A percentile compares a stretch with the other conserved stretches of the same genome.
These are phyloP conservation scores for Coregonus sp. DNA, from an alignment of 2,797 vertebrate species.

Conservation along the genomic window DNA sequence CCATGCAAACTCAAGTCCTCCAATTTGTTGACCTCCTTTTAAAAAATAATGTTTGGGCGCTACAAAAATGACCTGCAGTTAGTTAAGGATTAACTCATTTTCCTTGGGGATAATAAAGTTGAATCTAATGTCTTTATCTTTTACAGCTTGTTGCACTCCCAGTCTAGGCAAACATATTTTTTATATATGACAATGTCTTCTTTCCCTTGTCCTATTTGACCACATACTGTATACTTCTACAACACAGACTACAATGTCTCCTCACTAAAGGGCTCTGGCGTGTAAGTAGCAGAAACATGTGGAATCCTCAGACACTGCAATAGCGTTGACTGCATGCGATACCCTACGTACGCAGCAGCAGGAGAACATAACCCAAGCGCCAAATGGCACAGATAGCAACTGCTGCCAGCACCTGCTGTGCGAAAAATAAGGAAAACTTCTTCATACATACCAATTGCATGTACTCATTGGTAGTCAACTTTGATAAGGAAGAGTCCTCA, in stretches of 20 bases:
- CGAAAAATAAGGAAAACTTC: constrained; percentile 51
- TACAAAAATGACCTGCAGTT: no score
- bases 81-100: no score
- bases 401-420: no score
- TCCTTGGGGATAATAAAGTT: no score
- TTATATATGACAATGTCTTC: background rate
- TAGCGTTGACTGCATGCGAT: no score
- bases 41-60: background rate
- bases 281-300: constrained; percentile 41
- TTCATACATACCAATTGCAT: constrained; percentile 85
- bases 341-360: no score
- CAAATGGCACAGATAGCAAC: no score
- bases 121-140: no score
- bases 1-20: constrained; percentile 51
- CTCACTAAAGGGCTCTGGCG: background rate
- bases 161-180: background rate
- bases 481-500: constrained; percentile 86
- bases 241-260: no score
- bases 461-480: constrained; percentile 87
- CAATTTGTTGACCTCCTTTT: constrained; percentile 74
- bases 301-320: constrained; percentile 6
- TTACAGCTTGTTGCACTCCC: background rate
- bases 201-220: background rate
- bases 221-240: background rate
- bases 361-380: no score